These are phyloP conservation scores for Hydraecia micacea DNA, from an alignment of 2,888 invertebrate species.

Conservation along the genomic window DNA sequence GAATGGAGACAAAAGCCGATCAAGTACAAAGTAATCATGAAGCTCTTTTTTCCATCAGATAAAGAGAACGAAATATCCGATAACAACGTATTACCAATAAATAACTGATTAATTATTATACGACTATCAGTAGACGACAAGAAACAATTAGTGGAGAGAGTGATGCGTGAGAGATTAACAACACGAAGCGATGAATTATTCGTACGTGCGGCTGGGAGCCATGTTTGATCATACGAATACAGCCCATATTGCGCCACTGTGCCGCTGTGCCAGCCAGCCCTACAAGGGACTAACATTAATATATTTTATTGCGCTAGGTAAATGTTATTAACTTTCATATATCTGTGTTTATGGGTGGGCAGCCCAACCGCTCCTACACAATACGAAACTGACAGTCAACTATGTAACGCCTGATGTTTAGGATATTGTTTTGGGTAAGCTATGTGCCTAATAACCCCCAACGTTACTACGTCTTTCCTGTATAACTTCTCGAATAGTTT, in stretches of 20 bases:
- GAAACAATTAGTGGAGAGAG: slow-evolving; percentile 62
- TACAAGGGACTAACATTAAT: slow-evolving; percentile 77
- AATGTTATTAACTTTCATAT: slow-evolving; percentile 81
- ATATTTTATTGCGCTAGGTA: slow-evolving; percentile 79
- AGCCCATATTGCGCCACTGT: slow-evolving; percentile 60
- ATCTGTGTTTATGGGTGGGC: slow-evolving; percentile 73
- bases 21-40: slow-evolving; percentile 37
- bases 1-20: slow-evolving; percentile 10
- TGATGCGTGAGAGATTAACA: slow-evolving; percentile 68
- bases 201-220: slow-evolving; percentile 52
- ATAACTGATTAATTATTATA: slow-evolving; percentile 65
- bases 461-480: slow-evolving; percentile 47
- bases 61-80: slow-evolving; percentile 45
- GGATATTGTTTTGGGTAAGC: slow-evolving; percentile 63
- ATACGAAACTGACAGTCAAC: slow-evolving; percentile 56
- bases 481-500: slow-evolving; percentile 57
- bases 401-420: slow-evolving; percentile 61
- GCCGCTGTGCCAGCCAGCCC: slow-evolving; percentile 61
- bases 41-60: slow-evolving; percentile 34
- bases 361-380: slow-evolving; percentile 59
- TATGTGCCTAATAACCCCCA: slow-evolving; percentile 61
- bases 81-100: slow-evolving; percentile 61
- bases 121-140: slow-evolving; percentile 57
- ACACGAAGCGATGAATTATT: slow-evolving; percentile 65
- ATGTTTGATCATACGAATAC: slow-evolving; percentile 67